These are phyloP conservation scores for Indri indri DNA, from an alignment of 2,113 vertebrate species.

Conservation along the genomic window DNA sequence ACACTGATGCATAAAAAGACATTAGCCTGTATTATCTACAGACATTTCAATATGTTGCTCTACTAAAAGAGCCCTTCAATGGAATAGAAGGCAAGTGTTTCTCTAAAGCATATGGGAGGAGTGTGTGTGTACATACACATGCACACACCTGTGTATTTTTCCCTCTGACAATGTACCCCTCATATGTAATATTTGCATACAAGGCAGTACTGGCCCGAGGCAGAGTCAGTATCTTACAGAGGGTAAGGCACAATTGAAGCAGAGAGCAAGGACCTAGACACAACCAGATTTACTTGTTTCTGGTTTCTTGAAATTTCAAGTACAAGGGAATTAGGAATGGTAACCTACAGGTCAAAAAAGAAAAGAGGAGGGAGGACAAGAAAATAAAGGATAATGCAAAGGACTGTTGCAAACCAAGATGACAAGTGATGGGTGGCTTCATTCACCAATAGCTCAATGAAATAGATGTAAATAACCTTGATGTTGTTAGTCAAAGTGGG, in stretches of 20 bases:
- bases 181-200: not conserved
- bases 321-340: not conserved
- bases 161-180: not conserved
- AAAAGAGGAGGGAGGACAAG: not conserved
- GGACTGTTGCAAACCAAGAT: not conserved
- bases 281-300: not conserved
- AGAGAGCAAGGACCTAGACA: not conserved
- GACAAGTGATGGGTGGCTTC: not conserved
- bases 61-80: not conserved
- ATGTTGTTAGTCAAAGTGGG: not conserved
- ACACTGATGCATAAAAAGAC: not conserved
- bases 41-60: not conserved
- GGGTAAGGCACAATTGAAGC: slow-evolving; percentile 31
- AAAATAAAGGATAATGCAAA: not conserved
- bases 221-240: not conserved
- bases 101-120: not conserved
- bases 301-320: slow-evolving; percentile 42
- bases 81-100: not conserved
- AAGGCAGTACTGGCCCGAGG: not conserved
- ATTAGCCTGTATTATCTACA: not conserved
- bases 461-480: not conserved
- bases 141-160: not conserved
- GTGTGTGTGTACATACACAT: not conserved
- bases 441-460: not conserved
- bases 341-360: not conserved